These are phyloP conservation scores for Catharus minimus DNA, from an alignment of 2,113 vertebrate genomes.

Conservation along the genomic window DNA sequence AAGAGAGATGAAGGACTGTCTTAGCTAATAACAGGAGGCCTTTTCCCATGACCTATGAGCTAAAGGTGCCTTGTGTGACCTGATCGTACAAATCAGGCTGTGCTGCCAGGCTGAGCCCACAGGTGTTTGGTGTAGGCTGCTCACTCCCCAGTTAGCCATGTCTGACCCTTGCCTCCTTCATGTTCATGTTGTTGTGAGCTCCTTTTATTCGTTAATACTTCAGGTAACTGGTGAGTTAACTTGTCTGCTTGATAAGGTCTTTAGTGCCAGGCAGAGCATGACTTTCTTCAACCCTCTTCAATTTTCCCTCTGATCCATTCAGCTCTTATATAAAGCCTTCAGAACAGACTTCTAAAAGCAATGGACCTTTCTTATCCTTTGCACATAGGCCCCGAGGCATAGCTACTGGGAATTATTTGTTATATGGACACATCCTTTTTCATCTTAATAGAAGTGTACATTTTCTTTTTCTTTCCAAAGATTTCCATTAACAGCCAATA, in stretches of 20 bases:
- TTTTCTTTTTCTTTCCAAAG: not conserved
- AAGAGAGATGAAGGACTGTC: not conserved
- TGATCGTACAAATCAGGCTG: accelerated
- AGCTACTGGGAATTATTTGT: not conserved
- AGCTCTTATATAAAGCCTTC: not conserved
- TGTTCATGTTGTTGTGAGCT: not conserved
- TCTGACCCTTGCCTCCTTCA: not conserved
- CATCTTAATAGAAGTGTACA: not conserved
- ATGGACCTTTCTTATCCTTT: not conserved
- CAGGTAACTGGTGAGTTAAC: not conserved
- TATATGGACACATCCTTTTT: not conserved
- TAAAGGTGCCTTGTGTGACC: not conserved
- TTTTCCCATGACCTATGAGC: not conserved
- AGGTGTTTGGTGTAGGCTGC: accelerated
- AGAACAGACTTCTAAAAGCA: not conserved
- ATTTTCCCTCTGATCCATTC: not conserved
- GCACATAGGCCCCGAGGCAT: accelerated
- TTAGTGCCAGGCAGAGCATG: not conserved
- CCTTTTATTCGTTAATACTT: not conserved
- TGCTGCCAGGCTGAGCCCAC: accelerated
- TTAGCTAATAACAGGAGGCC: not conserved
- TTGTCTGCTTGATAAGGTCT: not conserved
- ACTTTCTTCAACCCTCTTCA: not conserved
- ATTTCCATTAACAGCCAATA: not conserved
- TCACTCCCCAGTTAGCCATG: not conserved